Evolutionary conservation across 1,140 invertebrate genomes (phyloP).

Genomic region (Centruroides sculpturatus): DNA sequence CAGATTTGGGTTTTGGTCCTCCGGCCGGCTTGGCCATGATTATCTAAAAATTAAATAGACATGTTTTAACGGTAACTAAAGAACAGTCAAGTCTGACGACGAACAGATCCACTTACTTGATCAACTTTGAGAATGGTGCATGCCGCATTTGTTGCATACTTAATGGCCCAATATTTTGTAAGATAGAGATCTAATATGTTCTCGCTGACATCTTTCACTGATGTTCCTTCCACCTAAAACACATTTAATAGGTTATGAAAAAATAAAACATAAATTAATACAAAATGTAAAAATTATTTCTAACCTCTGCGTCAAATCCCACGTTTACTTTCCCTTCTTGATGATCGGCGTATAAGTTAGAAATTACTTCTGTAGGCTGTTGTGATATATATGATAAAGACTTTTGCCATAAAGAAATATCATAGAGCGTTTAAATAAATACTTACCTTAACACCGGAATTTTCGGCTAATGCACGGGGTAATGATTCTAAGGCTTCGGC

Average conservation of each 20-base stretch:
- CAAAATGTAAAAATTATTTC: slow-evolving; percentile 19
- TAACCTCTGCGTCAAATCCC: slow-evolving; percentile 79
- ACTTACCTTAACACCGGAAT: slow-evolving; percentile 62
- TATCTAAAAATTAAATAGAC: slow-evolving; percentile 46
- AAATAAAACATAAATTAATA: too few species aligned
- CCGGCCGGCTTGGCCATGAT: slow-evolving; percentile 97
- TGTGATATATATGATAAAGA: neutral
- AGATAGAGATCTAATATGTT: slow-evolving; percentile 72
- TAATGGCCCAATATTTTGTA: slow-evolving; percentile 83
- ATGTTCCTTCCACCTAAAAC: too few species aligned
- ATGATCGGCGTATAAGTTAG: slow-evolving; percentile 82
- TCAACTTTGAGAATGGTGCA: slow-evolving; percentile 92
- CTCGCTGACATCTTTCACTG: slow-evolving; percentile 34
- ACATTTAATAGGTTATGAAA: too few species aligned
- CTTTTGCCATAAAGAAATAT: neutral
- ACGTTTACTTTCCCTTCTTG: slow-evolving; percentile 65
- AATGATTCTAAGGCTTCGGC: slow-evolving; percentile 79
- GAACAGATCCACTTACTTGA: slow-evolving; percentile 29
- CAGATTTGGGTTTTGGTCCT: slow-evolving; percentile 66
- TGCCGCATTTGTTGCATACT: slow-evolving; percentile 86
- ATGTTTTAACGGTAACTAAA: neutral
- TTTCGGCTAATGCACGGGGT: slow-evolving; percentile 85
- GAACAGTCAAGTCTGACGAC: neutral
- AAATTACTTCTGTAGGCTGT: slow-evolving; percentile 64
- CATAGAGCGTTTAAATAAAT: neutral